Evolutionary conservation across 2,113 vertebrate species (phyloP).

Genomic region (Camarhynchus parvulus): DNA sequence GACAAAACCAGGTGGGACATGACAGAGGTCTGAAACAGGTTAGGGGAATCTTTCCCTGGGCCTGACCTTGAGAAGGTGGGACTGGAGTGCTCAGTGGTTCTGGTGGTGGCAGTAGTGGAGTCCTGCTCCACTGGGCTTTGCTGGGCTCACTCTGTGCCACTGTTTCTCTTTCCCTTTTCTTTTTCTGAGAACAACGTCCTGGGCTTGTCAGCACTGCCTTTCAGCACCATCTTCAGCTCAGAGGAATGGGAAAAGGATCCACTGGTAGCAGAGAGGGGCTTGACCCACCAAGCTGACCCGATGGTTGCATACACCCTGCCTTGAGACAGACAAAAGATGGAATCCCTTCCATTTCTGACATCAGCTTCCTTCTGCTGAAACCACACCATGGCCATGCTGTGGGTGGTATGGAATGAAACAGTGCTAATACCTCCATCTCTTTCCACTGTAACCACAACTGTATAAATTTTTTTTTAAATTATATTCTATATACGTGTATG

Average conservation of each 20-base stretch:
- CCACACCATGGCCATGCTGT: accelerated
- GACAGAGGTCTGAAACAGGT: neutral
- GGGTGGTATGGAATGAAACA: neutral
- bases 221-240: neutral
- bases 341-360: neutral
- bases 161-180: neutral
- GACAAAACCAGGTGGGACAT: neutral
- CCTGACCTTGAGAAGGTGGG: neutral
- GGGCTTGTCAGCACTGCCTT: neutral
- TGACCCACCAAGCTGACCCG: accelerated
- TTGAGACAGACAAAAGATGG: neutral
- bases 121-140: neutral
- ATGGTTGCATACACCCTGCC: neutral
- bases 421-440: neutral
- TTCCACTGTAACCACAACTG: neutral
- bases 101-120: no score
- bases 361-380: neutral
- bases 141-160: accelerated
- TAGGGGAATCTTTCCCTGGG: no score
- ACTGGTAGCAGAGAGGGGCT: accelerated
- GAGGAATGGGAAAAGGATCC: neutral
- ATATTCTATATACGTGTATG: neutral
- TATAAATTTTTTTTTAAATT: neutral
- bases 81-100: accelerated
- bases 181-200: neutral